A percentile compares a stretch with the other conserved stretches of the same genome.
Evolutionary conservation across 2,888 invertebrate species (phyloP).

Genomic region (Dendrolimus houi): DNA sequence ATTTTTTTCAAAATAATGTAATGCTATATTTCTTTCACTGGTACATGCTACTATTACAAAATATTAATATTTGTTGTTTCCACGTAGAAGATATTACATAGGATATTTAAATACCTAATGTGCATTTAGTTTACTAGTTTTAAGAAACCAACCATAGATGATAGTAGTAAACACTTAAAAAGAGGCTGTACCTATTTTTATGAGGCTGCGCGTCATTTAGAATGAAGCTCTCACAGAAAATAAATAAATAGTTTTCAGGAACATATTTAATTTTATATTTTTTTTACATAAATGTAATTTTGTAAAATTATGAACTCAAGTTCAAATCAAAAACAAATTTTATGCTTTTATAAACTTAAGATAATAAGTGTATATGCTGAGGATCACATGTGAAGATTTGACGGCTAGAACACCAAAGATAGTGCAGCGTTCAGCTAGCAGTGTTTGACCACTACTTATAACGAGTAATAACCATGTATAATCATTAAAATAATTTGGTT

Average conservation of each 20-base stretch:
- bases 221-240: neutral
- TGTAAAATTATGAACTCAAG: neutral
- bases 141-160: constrained; percentile 8
- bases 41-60: too few relatives aligned
- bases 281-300: too few relatives aligned
- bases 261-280: too few relatives aligned
- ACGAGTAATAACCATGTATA: constrained; percentile 49
- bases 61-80: too few relatives aligned
- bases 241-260: too few relatives aligned
- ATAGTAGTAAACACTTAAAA: constrained; percentile 8
- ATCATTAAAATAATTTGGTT: constrained; percentile 17
- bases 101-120: too few relatives aligned
- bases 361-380: too few relatives aligned
- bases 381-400: constrained; percentile 26
- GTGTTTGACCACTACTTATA: constrained; percentile 46
- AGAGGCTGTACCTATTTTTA: constrained; percentile 29
- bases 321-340: constrained; percentile 4
- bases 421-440: constrained; percentile 28
- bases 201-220: constrained; percentile 21
- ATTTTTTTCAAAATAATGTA: too few relatives aligned
- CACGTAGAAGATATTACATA: too few relatives aligned
- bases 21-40: too few relatives aligned
- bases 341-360: constrained; percentile 11
- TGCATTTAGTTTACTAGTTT: too few relatives aligned
- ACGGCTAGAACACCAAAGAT: constrained; percentile 76